A percentile compares a stretch with the other conserved stretches of the same genome.
These are phyloP conservation scores for Phrynosoma blainvillii DNA, from an alignment of 2,113 vertebrate species.

Conservation along the genomic window DNA sequence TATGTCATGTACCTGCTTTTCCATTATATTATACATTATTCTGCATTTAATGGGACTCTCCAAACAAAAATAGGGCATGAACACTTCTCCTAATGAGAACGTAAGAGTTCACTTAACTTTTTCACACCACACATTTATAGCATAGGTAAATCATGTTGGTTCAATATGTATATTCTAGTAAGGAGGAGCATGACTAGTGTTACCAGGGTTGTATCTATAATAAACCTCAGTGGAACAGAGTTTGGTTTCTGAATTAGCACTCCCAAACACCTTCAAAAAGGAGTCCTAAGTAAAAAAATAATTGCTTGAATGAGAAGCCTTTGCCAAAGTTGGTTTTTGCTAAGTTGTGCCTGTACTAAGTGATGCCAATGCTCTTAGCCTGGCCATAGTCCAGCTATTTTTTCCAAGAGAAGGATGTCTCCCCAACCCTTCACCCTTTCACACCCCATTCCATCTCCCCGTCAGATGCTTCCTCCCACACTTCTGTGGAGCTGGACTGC, in stretches of 20 bases:
- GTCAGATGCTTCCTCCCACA: conserved; percentile 26
- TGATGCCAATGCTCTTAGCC: conserved; percentile 36
- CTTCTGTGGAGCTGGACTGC: conserved; percentile 28
- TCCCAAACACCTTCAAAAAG: conserved; percentile 44
- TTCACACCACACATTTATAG: too few relatives aligned
- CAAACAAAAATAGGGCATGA: too few relatives aligned
- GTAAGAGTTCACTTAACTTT: too few relatives aligned
- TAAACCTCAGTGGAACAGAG: neutral
- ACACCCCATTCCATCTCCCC: conserved; percentile 24
- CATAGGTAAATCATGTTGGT: too few relatives aligned
- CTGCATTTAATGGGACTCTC: too few relatives aligned
- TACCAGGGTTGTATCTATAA: neutral
- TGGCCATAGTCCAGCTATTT: neutral
- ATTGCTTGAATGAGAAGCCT: conserved; percentile 24
- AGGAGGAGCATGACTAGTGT: neutral
- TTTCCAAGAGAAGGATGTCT: conserved; percentile 44
- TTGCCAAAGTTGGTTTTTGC: conserved; percentile 9
- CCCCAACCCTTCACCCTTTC: neutral
- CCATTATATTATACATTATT: too few relatives aligned
- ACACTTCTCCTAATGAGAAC: too few relatives aligned
- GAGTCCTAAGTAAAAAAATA: conserved; percentile 31
- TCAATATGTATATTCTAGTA: neutral
- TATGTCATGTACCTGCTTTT: too few relatives aligned
- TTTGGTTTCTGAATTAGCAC: conserved; percentile 51
- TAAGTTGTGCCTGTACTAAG: conserved; percentile 40